A percentile compares a stretch with the other conserved stretches of the same genome.
These are phyloP conservation scores for Semicossyphus pulcher DNA, from an alignment of 2,113 vertebrate genomes.

Conservation along the genomic window DNA sequence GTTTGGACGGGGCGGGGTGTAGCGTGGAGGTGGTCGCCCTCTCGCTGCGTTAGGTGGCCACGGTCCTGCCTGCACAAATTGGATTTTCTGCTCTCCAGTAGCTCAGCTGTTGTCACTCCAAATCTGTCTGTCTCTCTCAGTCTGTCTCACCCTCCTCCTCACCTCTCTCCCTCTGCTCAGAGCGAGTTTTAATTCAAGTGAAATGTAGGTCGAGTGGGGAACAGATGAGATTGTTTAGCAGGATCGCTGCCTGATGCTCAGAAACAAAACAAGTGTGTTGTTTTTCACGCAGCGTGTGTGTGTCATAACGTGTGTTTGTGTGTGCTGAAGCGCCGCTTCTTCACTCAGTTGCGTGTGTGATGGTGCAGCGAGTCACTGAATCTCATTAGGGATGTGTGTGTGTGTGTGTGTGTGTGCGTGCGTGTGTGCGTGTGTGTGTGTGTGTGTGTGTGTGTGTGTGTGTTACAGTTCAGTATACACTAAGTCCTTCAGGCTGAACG, in stretches of 20 bases:
- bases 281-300: neutral
- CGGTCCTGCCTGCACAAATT: slow-evolving; percentile 57
- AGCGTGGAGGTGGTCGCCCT: slow-evolving; percentile 3
- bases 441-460: slow-evolving; percentile 19
- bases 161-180: neutral
- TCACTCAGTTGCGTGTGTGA: neutral
- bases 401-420: too few species aligned
- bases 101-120: slow-evolving; percentile 59
- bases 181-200: slow-evolving; percentile 56
- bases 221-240: slow-evolving; percentile 54
- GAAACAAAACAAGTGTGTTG: slow-evolving; percentile 46
- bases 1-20: slow-evolving; percentile 14
- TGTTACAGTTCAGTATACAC: neutral
- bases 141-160: too few species aligned
- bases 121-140: slow-evolving; percentile 9
- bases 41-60: slow-evolving; percentile 24
- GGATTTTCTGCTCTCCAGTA: slow-evolving; percentile 59
- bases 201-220: slow-evolving; percentile 67
- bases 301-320: slow-evolving; percentile 13
- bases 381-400: slow-evolving; percentile 30
- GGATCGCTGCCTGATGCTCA: slow-evolving; percentile 38
- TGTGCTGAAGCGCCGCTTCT: slow-evolving; percentile 21
- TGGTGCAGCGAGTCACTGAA: slow-evolving; percentile 22
- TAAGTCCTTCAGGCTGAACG: neutral
- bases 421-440: slow-evolving; percentile 18